Percentiles rank a stretch among this genome's conserved stretches.
These are phyloP conservation scores for Drosophila colorata DNA, from an alignment of 2,888 invertebrate species.

Conservation along the genomic window DNA sequence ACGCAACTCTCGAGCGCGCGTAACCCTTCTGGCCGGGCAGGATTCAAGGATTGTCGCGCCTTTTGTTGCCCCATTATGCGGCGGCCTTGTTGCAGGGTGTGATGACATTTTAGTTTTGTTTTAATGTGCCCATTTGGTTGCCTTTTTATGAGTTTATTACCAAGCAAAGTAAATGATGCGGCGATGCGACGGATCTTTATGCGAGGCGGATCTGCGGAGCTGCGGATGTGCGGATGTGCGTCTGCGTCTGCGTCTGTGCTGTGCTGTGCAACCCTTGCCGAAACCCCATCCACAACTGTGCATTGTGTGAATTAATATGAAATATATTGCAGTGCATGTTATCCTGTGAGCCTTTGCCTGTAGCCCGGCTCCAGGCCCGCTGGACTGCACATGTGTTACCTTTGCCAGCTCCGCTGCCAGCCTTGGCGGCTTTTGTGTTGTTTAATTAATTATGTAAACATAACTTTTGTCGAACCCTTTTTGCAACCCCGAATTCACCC, in stretches of 20 bases:
- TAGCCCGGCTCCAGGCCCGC: background rate
- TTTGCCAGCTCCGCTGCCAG: constrained; percentile 15
- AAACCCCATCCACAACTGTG: constrained; percentile 2
- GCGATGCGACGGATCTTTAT: constrained; percentile 33
- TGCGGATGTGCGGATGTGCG: constrained; percentile 13
- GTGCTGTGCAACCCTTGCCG: constrained; percentile 49
- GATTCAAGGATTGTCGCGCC: constrained; percentile 51
- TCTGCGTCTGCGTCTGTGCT: constrained; percentile 1
- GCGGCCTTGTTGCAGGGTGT: constrained; percentile 65
- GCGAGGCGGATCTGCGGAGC: constrained; percentile 12
- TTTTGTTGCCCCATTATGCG: constrained; percentile 69
- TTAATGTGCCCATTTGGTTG: constrained; percentile 66
- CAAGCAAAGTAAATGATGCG: constrained; percentile 61
- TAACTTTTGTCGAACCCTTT: constrained; percentile 71
- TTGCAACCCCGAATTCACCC: constrained; percentile 41
- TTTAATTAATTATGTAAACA: constrained; percentile 83
- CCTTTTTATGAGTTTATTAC: constrained; percentile 80
- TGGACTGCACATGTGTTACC: constrained; percentile 50
- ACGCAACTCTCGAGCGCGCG: constrained; percentile 16
- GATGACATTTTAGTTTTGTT: constrained; percentile 79
- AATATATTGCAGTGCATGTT: constrained; percentile 50
- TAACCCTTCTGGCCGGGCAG: constrained; percentile 50
- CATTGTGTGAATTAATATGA: constrained; percentile 52
- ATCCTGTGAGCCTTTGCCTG: background rate
- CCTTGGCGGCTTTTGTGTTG: constrained; percentile 66